Percentiles rank a stretch among this genome's conserved stretches.
These are phyloP conservation scores for Tetrao urogallus DNA, from an alignment of 2,113 vertebrate genomes.

Conservation along the genomic window DNA sequence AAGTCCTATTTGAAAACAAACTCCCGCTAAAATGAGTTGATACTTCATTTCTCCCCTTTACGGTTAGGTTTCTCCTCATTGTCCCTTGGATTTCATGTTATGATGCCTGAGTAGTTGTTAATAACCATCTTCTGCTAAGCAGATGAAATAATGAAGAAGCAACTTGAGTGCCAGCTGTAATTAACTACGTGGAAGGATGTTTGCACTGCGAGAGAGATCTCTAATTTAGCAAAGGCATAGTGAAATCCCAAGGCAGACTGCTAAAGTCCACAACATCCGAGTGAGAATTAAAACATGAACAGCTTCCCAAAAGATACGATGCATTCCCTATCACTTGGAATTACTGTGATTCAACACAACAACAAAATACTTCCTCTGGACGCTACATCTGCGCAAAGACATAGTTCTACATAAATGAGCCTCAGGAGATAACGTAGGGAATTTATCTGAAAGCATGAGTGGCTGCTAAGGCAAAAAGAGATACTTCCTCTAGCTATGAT, in stretches of 20 bases:
- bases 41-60: neutral
- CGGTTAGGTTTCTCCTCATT: neutral
- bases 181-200: neutral
- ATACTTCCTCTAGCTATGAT: neutral
- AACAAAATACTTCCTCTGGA: neutral
- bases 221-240: neutral
- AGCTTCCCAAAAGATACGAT: neutral
- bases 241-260: neutral
- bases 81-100: neutral
- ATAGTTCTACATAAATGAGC: neutral
- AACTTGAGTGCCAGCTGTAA: neutral
- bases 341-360: neutral
- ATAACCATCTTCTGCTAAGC: neutral
- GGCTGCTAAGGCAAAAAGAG: neutral
- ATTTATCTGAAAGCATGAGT: neutral
- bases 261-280: neutral
- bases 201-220: neutral
- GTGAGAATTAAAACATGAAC: neutral
- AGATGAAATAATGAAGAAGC: neutral
- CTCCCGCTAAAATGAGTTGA: neutral
- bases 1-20: constrained; percentile 13
- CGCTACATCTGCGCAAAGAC: neutral
- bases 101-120: neutral
- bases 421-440: neutral
- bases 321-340: neutral